Conservation (phyloP, 1,140 invertebrate genomes). For the Ips nitidus region DNA sequence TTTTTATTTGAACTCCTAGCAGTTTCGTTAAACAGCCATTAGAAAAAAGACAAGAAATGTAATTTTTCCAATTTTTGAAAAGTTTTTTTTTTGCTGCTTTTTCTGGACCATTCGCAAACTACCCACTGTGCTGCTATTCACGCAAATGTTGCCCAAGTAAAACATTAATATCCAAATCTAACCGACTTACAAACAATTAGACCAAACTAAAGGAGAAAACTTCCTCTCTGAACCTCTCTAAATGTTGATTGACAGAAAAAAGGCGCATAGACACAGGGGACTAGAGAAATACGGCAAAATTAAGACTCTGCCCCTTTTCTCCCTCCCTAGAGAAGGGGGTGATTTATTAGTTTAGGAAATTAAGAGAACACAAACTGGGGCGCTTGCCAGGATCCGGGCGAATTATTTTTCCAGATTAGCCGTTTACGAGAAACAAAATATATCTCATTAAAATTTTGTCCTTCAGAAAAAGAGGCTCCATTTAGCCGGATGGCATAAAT, state of each 20-base stretch:
- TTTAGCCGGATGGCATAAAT: conserved; percentile 17
- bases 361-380: conserved; percentile 28
- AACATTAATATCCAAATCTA: too few species aligned
- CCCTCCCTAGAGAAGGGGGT: neutral
- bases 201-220: too few species aligned
- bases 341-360: conserved; percentile 34
- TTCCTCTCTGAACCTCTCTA: too few species aligned
- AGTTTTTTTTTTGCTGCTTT: too few species aligned
- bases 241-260: conserved; percentile 9
- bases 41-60: too few species aligned
- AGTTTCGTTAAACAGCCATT: too few species aligned
- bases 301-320: conserved; percentile 12
- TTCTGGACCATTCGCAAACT: too few species aligned
- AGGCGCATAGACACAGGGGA: neutral
- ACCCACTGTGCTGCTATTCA: too few species aligned
- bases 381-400: conserved; percentile 17
- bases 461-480: conserved; percentile 23
- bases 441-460: conserved; percentile 26
- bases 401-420: conserved; percentile 29
- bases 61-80: too few species aligned
- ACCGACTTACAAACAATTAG: too few species aligned
- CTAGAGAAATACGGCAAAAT: conserved; percentile 17
- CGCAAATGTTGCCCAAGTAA: too few species aligned
- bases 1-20: too few species aligned
- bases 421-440: conserved; percentile 15